A percentile compares a stretch with the other conserved stretches of the same genome.
These are phyloP conservation scores for Anguilla rostrata DNA, from an alignment of 2,113 vertebrate genomes.

Conservation along the genomic window DNA sequence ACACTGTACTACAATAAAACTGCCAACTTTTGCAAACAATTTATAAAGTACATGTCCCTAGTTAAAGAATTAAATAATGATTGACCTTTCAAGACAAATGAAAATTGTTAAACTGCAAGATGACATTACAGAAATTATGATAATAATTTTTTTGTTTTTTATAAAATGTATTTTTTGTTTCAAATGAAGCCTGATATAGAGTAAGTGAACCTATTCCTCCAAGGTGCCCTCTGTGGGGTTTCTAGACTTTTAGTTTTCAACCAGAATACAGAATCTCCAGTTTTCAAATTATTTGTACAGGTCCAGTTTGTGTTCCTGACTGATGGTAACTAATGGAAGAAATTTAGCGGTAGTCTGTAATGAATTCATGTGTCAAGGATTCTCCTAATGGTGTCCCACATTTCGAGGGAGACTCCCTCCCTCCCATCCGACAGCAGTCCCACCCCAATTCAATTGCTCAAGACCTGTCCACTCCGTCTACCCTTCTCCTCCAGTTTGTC, in stretches of 20 bases:
- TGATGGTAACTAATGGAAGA: no score
- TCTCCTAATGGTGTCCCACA: no score
- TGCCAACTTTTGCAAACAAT: not conserved
- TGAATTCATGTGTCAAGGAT: no score
- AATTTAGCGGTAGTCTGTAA: no score
- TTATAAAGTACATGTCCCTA: not conserved
- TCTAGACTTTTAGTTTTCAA: no score
- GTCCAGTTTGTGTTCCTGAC: no score
- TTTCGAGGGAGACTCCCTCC: no score
- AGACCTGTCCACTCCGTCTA: not conserved
- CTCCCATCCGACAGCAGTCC: no score
- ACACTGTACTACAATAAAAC: not conserved
- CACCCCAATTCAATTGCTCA: no score
- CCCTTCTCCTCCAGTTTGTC: not conserved
- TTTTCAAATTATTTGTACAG: no score
- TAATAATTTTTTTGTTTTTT: not conserved
- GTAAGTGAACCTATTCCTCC: not conserved
- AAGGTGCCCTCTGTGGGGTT: not conserved
- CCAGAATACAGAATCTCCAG: no score
- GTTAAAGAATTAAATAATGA: not conserved
- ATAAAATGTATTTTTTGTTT: not conserved
- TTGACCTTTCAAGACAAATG: not conserved
- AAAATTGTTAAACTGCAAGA: not conserved
- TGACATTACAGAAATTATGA: not conserved
- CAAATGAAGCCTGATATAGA: not conserved